These are phyloP conservation scores for Dynastes hyllus DNA, from an alignment of 2,888 invertebrate species.

Conservation along the genomic window DNA sequence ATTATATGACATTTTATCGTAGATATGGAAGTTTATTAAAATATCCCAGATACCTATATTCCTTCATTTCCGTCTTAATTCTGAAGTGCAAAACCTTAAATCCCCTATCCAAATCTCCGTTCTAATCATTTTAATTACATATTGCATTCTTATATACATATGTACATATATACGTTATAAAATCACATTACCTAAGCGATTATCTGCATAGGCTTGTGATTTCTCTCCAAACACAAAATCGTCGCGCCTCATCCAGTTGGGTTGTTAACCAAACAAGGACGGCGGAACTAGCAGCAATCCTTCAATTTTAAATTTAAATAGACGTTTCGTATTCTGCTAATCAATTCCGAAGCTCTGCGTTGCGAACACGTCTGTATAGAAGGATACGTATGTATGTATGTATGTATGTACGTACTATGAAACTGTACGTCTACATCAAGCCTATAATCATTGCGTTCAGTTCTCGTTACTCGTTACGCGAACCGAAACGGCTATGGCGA, in stretches of 20 bases:
- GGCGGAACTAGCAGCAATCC: not conserved
- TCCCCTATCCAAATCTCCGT: not conserved
- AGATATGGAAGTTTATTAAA: not conserved
- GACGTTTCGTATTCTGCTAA: constrained; percentile 41
- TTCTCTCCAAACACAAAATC: not conserved
- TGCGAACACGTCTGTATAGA: not conserved
- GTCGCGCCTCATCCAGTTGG: not conserved
- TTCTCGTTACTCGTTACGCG: constrained; percentile 36
- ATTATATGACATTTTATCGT: too few relatives aligned
- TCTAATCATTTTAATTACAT: not conserved
- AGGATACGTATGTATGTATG: not conserved
- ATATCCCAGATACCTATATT: not conserved
- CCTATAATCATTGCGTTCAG: constrained; percentile 41
- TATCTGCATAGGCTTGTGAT: not conserved
- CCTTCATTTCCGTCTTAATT: not conserved
- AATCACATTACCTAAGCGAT: not conserved
- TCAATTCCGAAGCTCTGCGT: constrained; percentile 45
- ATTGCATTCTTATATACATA: not conserved
- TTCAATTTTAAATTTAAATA: constrained; percentile 49
- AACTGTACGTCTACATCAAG: not conserved
- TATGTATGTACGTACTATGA: not conserved
- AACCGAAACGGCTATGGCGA: not conserved
- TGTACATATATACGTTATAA: not conserved
- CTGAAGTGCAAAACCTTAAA: not conserved
- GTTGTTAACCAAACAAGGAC: constrained; percentile 25